These are phyloP conservation scores for Danionella cerebrum DNA, from an alignment of 2,113 vertebrate species.

Conservation along the genomic window DNA sequence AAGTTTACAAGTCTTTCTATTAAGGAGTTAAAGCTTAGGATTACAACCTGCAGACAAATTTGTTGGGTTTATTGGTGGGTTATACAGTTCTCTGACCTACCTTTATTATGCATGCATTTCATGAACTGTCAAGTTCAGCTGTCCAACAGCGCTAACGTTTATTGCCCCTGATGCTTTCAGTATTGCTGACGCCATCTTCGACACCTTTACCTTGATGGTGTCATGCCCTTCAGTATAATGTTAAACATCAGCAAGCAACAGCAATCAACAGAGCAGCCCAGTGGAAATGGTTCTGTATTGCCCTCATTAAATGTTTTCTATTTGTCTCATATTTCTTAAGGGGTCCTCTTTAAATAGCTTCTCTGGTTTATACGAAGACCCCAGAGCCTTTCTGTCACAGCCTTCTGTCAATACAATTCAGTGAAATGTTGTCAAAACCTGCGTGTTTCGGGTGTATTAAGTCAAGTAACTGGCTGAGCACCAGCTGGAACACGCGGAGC, in stretches of 20 bases:
- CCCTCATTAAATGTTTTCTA: not conserved
- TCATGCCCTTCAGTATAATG: not conserved
- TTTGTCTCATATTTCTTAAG: not conserved
- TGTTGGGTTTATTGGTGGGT: not conserved
- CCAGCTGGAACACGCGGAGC: constrained; percentile 47
- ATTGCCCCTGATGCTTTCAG: not conserved
- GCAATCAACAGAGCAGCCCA: not conserved
- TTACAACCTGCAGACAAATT: constrained; percentile 1
- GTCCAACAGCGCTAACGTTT: not conserved
- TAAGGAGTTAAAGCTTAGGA: not conserved
- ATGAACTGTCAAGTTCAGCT: not conserved
- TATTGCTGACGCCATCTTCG: not conserved
- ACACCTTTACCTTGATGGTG: not conserved
- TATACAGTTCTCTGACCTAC: not conserved
- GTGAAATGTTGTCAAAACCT: constrained; percentile 50
- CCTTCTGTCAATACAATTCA: constrained; percentile 62
- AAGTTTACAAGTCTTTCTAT: not conserved
- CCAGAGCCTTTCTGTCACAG: constrained; percentile 49
- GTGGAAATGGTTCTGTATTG: not conserved
- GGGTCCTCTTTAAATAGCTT: not conserved
- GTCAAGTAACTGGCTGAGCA: constrained; percentile 45
- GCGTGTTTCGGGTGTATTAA: constrained; percentile 40
- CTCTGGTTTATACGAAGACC: constrained; percentile 46
- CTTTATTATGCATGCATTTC: not conserved
- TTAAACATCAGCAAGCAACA: not conserved